These are phyloP conservation scores for Florisuga fusca DNA, from an alignment of 2,797 vertebrate species.

Conservation along the genomic window DNA sequence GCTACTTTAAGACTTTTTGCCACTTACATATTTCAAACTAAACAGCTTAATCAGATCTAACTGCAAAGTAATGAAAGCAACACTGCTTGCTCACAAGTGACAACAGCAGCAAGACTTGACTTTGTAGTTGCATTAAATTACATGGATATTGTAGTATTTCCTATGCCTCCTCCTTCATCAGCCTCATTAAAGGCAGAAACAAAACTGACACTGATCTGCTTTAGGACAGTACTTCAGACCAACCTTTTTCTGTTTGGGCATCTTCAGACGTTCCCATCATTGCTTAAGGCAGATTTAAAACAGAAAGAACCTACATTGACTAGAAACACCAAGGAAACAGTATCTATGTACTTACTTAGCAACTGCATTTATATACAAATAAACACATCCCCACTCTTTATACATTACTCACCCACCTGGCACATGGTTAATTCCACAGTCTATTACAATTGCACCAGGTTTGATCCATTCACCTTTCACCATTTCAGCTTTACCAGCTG, in stretches of 20 bases:
- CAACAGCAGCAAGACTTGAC: not conserved
- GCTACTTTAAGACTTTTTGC: constrained; percentile 9
- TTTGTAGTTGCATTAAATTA: not conserved
- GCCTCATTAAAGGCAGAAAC: not conserved
- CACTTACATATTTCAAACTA: constrained; percentile 1
- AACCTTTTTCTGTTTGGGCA: not conserved
- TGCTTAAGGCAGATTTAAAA: not conserved
- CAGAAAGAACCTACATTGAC: not conserved
- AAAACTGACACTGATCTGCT: not conserved
- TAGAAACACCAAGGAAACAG: constrained; percentile 40
- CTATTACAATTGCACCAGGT: constrained; percentile 94
- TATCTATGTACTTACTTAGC: constrained; percentile 38
- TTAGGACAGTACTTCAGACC: not conserved
- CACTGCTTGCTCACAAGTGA: not conserved
- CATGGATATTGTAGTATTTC: not conserved
- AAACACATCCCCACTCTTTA: not conserved
- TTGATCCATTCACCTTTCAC: constrained; percentile 98
- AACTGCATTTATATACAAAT: constrained; percentile 36
- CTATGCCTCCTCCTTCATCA: not conserved
- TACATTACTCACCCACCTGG: constrained; percentile 81
- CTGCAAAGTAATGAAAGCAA: constrained; percentile 15
- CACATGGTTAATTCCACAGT: constrained; percentile 97
- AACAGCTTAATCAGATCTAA: constrained; percentile 18
- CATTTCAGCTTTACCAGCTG: constrained; percentile 94
- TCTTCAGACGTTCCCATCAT: not conserved